Evolutionary conservation across 2,113 vertebrate genomes (phyloP).

Genomic region (Pao palembangensis): DNA sequence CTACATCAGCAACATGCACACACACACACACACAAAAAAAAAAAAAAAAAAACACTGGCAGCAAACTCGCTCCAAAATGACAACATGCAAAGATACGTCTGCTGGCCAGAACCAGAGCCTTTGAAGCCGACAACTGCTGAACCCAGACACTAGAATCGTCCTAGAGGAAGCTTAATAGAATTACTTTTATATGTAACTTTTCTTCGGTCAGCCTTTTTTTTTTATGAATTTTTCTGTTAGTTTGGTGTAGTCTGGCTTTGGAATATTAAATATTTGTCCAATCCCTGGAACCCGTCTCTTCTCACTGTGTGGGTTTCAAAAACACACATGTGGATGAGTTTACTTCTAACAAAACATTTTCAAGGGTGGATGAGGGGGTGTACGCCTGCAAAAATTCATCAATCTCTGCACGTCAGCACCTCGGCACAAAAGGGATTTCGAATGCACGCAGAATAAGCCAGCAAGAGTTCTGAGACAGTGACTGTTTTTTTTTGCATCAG

Average conservation of each 20-base stretch:
- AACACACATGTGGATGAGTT: slow-evolving; percentile 61
- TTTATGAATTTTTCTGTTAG: slow-evolving; percentile 37
- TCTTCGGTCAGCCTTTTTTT: slow-evolving; percentile 48
- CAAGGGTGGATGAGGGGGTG: slow-evolving; percentile 1
- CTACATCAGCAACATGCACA: slow-evolving; percentile 14
- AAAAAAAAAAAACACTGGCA: slow-evolving; percentile 10
- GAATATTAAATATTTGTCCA: slow-evolving; percentile 72
- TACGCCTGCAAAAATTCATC: slow-evolving; percentile 42
- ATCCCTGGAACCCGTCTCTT: slow-evolving; percentile 48
- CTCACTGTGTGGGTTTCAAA: slow-evolving; percentile 64
- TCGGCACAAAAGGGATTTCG: slow-evolving; percentile 39
- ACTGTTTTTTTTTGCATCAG: slow-evolving; percentile 40
- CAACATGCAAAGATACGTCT: slow-evolving; percentile 37
- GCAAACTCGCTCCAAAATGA: slow-evolving; percentile 29
- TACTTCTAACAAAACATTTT: slow-evolving; percentile 56
- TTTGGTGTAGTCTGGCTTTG: slow-evolving; percentile 57
- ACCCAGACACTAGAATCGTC: slow-evolving; percentile 41
- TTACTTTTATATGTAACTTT: slow-evolving; percentile 14
- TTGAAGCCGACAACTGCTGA: slow-evolving; percentile 57
- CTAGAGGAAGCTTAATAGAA: slow-evolving; percentile 36
- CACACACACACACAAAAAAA: slow-evolving; percentile 21
- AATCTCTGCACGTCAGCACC: slow-evolving; percentile 47
- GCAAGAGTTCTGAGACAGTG: slow-evolving; percentile 9
- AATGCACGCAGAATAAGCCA: neutral
- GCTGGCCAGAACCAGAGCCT: slow-evolving; percentile 35